Evolutionary conservation across 2,888 invertebrate species (phyloP).

Genomic region (Zaprionus obscuricornis): DNA sequence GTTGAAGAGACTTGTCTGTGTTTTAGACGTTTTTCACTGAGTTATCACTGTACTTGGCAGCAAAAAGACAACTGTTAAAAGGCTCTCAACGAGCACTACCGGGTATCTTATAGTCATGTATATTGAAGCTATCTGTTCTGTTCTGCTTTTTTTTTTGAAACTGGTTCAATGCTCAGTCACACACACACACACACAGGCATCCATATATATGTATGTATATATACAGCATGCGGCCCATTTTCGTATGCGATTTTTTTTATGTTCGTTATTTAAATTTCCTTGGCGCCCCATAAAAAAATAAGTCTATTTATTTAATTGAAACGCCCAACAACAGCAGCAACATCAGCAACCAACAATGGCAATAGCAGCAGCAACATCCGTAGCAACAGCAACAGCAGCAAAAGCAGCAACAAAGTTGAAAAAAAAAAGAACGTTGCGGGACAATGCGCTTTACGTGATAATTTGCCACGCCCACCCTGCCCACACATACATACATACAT

Average conservation of each 20-base stretch:
- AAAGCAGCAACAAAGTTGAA: not conserved
- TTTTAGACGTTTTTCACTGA: too few species aligned
- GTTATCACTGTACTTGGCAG: too few species aligned
- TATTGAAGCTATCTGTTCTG: constrained; percentile 8
- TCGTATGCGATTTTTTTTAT: constrained; percentile 36
- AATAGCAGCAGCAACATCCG: too few species aligned
- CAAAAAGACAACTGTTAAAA: too few species aligned
- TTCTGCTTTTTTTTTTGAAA: constrained; percentile 43
- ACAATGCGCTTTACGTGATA: constrained; percentile 33
- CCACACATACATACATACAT: not conserved
- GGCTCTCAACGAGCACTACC: too few species aligned
- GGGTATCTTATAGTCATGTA: too few species aligned
- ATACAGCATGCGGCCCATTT: constrained; percentile 25
- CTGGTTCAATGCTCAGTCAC: constrained; percentile 58
- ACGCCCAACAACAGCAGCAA: constrained; percentile 41
- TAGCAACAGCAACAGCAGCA: constrained; percentile 3
- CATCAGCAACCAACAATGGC: constrained; percentile 14
- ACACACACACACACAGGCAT: constrained; percentile 2
- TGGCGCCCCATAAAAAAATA: constrained; percentile 61
- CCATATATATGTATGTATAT: too few species aligned
- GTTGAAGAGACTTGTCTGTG: too few species aligned
- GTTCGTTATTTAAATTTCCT: constrained; percentile 63
- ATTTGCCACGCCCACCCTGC: constrained; percentile 17
- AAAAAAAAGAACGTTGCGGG: not conserved
- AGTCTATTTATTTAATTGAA: constrained; percentile 76